Percentiles rank a stretch among this genome's conserved stretches.
Conservation (phyloP, 2,113 vertebrate genomes). For the Pogonocichla stellata region DNA sequence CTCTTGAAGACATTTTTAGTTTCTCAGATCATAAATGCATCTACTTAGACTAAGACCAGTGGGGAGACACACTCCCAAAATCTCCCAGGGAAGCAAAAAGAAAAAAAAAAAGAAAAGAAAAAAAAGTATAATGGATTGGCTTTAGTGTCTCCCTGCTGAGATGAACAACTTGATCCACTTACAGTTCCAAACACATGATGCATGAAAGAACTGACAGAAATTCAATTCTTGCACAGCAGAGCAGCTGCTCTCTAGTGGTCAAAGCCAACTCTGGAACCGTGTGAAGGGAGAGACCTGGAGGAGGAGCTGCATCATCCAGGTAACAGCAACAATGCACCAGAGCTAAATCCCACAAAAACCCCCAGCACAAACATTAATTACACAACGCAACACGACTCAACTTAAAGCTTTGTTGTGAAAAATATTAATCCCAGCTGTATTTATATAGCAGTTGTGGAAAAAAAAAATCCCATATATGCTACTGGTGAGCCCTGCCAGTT, state of each 20-base stretch:
- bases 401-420: constrained; percentile 73
- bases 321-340: constrained; percentile 51
- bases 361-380: constrained; percentile 70
- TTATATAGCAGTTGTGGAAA: constrained; percentile 78
- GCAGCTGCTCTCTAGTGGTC: constrained; percentile 81
- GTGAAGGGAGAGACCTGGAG: constrained; percentile 68
- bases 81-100: neutral
- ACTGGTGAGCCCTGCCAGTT: constrained; percentile 76
- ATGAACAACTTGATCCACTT: constrained; percentile 81
- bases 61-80: constrained; percentile 22
- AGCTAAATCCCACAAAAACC: constrained; percentile 53
- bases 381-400: constrained; percentile 56
- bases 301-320: constrained; percentile 68
- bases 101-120: neutral
- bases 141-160: constrained; percentile 77
- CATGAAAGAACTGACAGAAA: constrained; percentile 81
- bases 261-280: constrained; percentile 75
- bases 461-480: constrained; percentile 61
- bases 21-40: constrained; percentile 46
- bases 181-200: constrained; percentile 80
- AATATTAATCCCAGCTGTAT: constrained; percentile 82
- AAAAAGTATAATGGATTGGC: constrained; percentile 73
- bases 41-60: constrained; percentile 24
- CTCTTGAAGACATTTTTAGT: constrained; percentile 34
- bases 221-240: constrained; percentile 78